A percentile compares a stretch with the other conserved stretches of the same genome.
These are phyloP conservation scores for Hoplias malabaricus DNA, from an alignment of 2,113 vertebrate genomes.

Conservation along the genomic window DNA sequence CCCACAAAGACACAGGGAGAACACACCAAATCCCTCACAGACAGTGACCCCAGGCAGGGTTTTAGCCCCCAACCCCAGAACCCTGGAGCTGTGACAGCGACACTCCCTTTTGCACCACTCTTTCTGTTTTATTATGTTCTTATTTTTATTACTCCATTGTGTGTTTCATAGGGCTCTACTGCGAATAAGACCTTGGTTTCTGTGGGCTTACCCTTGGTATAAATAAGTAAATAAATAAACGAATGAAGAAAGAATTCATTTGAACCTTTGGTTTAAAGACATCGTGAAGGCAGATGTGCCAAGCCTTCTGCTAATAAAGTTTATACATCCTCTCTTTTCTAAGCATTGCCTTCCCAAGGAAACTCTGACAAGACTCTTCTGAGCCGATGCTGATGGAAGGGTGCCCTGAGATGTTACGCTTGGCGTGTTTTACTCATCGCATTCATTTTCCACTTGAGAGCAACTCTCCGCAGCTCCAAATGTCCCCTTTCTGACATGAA, in stretches of 20 bases:
- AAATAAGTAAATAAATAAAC: neutral
- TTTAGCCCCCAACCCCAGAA: too few relatives aligned
- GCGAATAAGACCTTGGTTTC: neutral
- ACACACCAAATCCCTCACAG: too few relatives aligned
- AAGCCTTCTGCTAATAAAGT: neutral
- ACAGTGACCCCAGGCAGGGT: too few relatives aligned
- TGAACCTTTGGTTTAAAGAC: neutral
- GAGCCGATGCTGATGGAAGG: neutral
- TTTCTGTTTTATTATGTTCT: too few relatives aligned
- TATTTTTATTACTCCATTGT: too few relatives aligned
- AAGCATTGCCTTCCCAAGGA: neutral
- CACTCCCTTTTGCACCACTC: too few relatives aligned
- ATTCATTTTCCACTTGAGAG: constrained; percentile 47
- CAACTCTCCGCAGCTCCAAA: constrained; percentile 28
- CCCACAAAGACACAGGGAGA: too few relatives aligned
- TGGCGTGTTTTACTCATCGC: constrained; percentile 27
- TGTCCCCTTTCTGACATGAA: constrained; percentile 14
- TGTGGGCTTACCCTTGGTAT: neutral
- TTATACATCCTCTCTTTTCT: neutral
- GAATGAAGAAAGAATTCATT: neutral
- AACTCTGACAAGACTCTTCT: neutral
- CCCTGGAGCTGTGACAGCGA: too few relatives aligned
- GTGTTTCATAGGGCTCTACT: neutral
- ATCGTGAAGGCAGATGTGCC: neutral
- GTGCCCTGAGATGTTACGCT: constrained; percentile 8